phyloP scores from a whole-genome alignment of 2,888 invertebrate genomes.

The Anoplius nigerrimus region DNA sequence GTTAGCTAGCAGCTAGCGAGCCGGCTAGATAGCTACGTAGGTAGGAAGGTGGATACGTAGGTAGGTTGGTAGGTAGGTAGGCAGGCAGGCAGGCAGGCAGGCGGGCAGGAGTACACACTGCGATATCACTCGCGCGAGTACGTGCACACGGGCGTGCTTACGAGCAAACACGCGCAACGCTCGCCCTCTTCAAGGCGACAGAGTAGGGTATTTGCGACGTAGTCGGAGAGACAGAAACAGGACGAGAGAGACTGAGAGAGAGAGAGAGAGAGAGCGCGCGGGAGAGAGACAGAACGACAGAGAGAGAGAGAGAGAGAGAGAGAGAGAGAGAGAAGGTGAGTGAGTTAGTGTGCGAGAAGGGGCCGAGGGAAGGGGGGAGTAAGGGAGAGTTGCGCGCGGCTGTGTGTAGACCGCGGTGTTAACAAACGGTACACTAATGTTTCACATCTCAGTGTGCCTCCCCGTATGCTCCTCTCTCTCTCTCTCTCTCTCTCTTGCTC shows the following conservation, averaged over 20 bases:
- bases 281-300: neutral
- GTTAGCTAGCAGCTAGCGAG: neutral
- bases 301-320: neutral
- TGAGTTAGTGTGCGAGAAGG: too few relatives aligned
- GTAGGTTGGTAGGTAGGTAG: too few relatives aligned
- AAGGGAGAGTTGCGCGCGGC: constrained; percentile 49
- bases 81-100: constrained; percentile 24
- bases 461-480: constrained; percentile 43
- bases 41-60: constrained; percentile 12
- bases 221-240: constrained; percentile 5
- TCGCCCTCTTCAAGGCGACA: constrained; percentile 11
- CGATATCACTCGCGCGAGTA: constrained; percentile 1
- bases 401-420: constrained; percentile 72
- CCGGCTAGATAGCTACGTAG: too few relatives aligned
- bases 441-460: constrained; percentile 70
- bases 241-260: constrained; percentile 8
- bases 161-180: constrained; percentile 2
- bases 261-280: too few relatives aligned
- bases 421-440: constrained; percentile 74
- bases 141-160: constrained; percentile 1
- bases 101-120: constrained; percentile 31
- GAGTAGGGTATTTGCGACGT: constrained; percentile 8
- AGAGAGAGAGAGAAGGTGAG: constrained; percentile 13
- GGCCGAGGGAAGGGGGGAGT: constrained; percentile 19
- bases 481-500: too few relatives aligned